Evolutionary conservation across 2,888 invertebrate genomes (phyloP).

Genomic region (Orchesellides sinensis): DNA sequence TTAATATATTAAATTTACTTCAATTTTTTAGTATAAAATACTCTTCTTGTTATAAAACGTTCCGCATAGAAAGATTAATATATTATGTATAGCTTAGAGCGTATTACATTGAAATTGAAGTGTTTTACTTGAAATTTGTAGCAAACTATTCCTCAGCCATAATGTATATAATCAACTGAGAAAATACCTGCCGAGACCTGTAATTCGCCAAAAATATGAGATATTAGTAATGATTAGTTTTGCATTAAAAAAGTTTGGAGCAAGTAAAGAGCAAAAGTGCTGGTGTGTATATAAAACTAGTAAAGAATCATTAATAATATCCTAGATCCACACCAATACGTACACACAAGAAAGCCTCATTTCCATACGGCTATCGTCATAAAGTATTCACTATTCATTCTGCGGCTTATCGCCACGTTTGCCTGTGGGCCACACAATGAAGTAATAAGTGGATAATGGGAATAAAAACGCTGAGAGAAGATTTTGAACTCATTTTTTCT

Average conservation of each 20-base stretch:
- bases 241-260: slow-evolving; percentile 19
- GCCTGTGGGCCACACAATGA: slow-evolving; percentile 49
- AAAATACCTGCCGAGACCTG: slow-evolving; percentile 45
- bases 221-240: slow-evolving; percentile 60
- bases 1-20: too few species aligned
- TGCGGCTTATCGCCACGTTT: slow-evolving; percentile 47
- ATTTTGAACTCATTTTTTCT: slow-evolving; percentile 44
- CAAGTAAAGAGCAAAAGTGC: slow-evolving; percentile 19
- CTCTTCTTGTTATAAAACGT: too few species aligned
- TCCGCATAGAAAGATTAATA: too few species aligned
- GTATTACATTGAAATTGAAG: slow-evolving; percentile 8
- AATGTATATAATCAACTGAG: slow-evolving; percentile 57
- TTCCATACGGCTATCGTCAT: slow-evolving; percentile 16
- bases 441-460: slow-evolving; percentile 61
- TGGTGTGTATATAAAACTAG: not conserved
- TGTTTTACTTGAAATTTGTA: slow-evolving; percentile 42
- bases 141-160: not conserved
- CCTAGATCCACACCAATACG: too few species aligned
- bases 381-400: slow-evolving; percentile 6
- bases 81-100: not conserved
- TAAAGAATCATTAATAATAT: slow-evolving; percentile 38
- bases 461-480: not conserved
- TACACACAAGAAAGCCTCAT: slow-evolving; percentile 2
- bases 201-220: slow-evolving; percentile 51
- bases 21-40: too few species aligned